Conservation (phyloP, 1,140 invertebrate species). For the Notospermus geniculatus region DNA sequence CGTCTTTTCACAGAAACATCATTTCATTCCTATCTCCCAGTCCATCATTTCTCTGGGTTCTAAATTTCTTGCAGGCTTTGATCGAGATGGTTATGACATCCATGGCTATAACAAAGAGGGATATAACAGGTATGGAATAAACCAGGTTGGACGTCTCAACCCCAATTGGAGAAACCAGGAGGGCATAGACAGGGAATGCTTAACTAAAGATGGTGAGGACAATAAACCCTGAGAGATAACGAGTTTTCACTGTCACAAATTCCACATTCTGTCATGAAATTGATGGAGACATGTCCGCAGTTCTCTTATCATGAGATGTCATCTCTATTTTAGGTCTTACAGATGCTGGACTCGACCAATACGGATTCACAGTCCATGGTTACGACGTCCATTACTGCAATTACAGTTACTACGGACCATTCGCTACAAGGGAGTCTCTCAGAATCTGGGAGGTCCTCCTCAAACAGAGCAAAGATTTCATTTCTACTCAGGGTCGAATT, state of each 20-base stretch:
- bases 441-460: constrained; percentile 31
- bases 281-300: no score
- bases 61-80: constrained; percentile 28
- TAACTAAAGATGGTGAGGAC: no score
- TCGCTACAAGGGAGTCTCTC: constrained; percentile 26
- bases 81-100: constrained; percentile 32
- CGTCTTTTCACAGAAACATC: no score
- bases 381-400: constrained; percentile 36
- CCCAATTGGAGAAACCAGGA: no score
- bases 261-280: no score
- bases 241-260: no score
- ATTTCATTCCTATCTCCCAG: no score
- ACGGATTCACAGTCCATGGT: constrained; percentile 33
- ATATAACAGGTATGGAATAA: constrained; percentile 33
- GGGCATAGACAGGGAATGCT: no score
- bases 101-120: constrained; percentile 37
- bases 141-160: constrained; percentile 17
- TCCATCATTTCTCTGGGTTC: no score
- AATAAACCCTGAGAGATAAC: no score
- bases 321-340: constrained; percentile 24
- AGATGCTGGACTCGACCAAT: constrained; percentile 32
- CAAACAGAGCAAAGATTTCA: constrained; percentile 30
- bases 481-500: constrained; percentile 31
- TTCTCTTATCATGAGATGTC: background rate
- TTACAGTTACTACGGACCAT: constrained; percentile 38